Base-by-base conservation (phyloP, 2,888 invertebrate species). In the Perithous albicinctus region DNA sequence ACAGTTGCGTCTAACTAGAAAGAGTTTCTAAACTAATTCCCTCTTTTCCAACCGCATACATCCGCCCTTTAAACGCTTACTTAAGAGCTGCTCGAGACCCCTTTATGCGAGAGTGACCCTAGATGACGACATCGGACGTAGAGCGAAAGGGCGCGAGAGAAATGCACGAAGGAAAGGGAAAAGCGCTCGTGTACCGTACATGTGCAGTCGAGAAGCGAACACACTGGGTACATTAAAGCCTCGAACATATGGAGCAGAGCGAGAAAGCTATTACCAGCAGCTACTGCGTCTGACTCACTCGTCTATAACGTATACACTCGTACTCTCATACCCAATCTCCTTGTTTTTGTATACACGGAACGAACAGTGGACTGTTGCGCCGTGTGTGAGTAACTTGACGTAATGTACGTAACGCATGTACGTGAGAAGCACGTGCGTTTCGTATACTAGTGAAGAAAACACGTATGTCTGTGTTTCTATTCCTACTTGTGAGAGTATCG, bases 21-120 rank as follows among this genome's bases (percentile, higher is more conserved):
- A 66, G 8, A 43, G 29, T 70, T 72, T 35, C 43, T 48, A 29
- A 43, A 48, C 56, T 15, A 72, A 54, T 78, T 54, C 64, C n/a
- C 54, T 54, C n/a, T 56, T 64, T 78, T 38, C 35, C 64, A 20
- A 78, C 56, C 66, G 56, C 41, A 26, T 38, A 72, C 64, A 78
- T 78, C 72, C 78, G 64, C 38, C 66, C 56, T 72, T 43, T 56
- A 41, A 72, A 48, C 64, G 63, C 63, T 70, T 63, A 32, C 43
- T 64, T 66, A 51, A 54, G 48, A 80, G 80, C 79, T 80, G 41
- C n/a, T n/a, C n/a, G 73, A 80, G 76, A 41, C 70, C 74, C 74
- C 67, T 80, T 80, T 64, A 64, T 63, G 20, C 32, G 67, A 38
- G 72, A 72, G 26, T 56, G 72, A 72, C 72, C 59, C 51, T 59